Base-by-base conservation (phyloP, 2,797 vertebrate species). In the Chloroceryle inda region DNA sequence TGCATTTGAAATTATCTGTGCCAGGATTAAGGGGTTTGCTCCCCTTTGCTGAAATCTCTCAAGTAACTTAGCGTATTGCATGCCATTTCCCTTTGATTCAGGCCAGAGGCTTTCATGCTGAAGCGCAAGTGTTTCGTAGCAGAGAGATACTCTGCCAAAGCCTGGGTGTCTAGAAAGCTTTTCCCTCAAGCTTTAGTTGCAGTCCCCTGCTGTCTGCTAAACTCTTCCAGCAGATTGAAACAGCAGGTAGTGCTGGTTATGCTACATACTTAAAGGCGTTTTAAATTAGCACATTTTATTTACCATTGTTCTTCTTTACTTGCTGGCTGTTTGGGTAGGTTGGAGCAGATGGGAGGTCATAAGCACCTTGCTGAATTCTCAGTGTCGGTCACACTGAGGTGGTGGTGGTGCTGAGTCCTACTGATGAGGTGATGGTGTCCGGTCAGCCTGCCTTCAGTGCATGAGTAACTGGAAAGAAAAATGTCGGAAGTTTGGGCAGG, bases 241-340 rank as follows among this genome's bases (percentile, higher is more conserved):
- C 94, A 94, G 96, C 96, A 92, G 97, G 95, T 96, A 95, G 89
- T 24, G 9, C 71, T 81, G 79, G 91, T 97, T 97, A 96, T 74
- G 78, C 94, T 88, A 16, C 89, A 53, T 95, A 92, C 92, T 96
- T 93, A 95, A 93, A 89, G 96, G 94, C 37, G 1, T 94, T 98
- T 97, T 96, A 96, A 97, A 96, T 95, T 56, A 97, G 84, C 89
- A 85, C 92, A 20, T 95, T 94, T 95, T 93, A 92, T 93, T 97
- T 95, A 93, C 95, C 83, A 94, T 89, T 68, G 18, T 83, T 69
- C 79, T 80, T 8, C 90, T 87, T 63, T 59, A 29, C 77, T 94
- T 82, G 83, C n/a, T 53, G 59, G 52, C 49, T 73, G 3, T 53
- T 56, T 74, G 71, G 61, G 21, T 40, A 20, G 76, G 67, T 19